Evolutionary conservation across 2,797 vertebrate species (phyloP), one percentile per base, ranked within the genome.

Genomic region (Botia almorhae): DNA sequence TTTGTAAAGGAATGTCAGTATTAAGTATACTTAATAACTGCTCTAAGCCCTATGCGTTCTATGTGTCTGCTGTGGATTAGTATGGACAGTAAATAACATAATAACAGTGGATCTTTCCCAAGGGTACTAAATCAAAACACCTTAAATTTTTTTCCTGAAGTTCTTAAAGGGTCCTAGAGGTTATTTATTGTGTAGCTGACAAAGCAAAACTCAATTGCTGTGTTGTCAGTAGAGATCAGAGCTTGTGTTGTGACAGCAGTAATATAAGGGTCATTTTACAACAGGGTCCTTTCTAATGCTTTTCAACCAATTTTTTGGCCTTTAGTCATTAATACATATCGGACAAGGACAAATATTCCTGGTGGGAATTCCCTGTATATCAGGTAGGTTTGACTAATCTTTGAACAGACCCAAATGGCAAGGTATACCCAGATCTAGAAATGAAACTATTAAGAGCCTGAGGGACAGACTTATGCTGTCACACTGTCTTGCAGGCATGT

Each of bases 21-120:
- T 8, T 78, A 78, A 78, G 76, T 33, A 71, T 51, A 78, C 76
- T 78, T 78, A 78, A 78, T 78, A 78, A 78, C 68, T 36, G 58
- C 68, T 71, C 68, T 53, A 69, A 78, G 76, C 43, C 76, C 26
- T 12, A n/a, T 26, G 56, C 68, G 26, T 78, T 78, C 76, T 63
- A 70, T 29, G 53, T 78, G 56, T 46, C 58, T 58, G 10, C 46
- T 43, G 76, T 63, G 76, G 67, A 78, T 78, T 70, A 70, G 68
- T 70, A 78, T 39, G 55, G 68, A 78, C 68, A 51, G 68, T 78
- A 78, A 71, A 78, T 71, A 78, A 78, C 26, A 78, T 77, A 78
- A 78, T 70, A 78, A 63, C 58, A 8, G 56, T 78, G 46, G 56
- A 71, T 63, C 68, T 39, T 56, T 78, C 46, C 68, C 68, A 53